Evolutionary conservation across 1,140 invertebrate species (phyloP).

Genomic region (Lineus longissimus): DNA sequence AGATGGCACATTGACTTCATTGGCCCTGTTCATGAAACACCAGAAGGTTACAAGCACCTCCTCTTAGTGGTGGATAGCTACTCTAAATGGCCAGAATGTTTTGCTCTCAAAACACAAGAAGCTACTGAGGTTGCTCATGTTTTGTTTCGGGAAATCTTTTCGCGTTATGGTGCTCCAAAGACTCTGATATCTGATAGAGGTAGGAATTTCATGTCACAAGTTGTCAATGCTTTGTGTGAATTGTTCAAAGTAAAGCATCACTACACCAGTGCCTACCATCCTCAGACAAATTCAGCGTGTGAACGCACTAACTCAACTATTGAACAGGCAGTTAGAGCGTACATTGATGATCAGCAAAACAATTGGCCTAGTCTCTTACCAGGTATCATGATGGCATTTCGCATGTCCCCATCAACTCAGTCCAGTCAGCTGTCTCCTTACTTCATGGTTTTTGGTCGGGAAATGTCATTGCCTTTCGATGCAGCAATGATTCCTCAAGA

Average conservation of each 20-base stretch:
- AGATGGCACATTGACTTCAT: conserved; percentile 5
- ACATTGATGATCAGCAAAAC: neutral
- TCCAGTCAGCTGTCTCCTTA: neutral
- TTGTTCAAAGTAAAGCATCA: neutral
- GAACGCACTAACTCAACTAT: neutral
- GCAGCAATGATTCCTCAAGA: neutral
- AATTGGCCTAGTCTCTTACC: conserved; percentile 2
- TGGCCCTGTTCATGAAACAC: neutral
- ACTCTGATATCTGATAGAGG: conserved; percentile 11
- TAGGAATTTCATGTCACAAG: neutral
- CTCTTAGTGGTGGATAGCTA: conserved; percentile 2
- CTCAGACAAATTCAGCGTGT: neutral
- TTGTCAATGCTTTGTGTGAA: neutral
- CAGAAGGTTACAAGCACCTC: neutral
- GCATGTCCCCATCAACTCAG: neutral
- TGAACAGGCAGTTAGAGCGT: neutral
- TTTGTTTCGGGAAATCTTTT: conserved; percentile 8
- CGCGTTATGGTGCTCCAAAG: conserved; percentile 7
- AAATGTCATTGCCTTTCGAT: neutral
- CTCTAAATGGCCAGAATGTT: neutral
- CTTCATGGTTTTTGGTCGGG: neutral
- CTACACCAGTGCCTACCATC: neutral
- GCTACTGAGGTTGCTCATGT: conserved; percentile 1
- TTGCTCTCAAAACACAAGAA: neutral
- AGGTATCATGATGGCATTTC: conserved; percentile 6